Conservation (phyloP, 2,888 invertebrate genomes). For the Cyclophora punctaria region DNA sequence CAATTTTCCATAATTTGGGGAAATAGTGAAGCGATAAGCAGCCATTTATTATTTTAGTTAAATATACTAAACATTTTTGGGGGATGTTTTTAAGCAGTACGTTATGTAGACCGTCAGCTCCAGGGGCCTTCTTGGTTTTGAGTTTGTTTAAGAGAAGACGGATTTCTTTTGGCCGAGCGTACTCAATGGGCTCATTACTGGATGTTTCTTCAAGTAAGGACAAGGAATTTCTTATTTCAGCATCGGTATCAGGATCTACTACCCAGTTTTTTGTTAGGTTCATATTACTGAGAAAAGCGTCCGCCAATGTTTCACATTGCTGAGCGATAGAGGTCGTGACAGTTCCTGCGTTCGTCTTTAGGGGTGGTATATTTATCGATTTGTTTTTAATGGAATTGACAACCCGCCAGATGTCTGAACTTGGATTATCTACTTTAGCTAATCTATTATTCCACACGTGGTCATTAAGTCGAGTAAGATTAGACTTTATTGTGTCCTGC, state of each 20-base stretch:
- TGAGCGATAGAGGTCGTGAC: neutral
- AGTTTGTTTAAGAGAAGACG: neutral
- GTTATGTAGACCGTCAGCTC: neutral
- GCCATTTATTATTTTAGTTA: neutral
- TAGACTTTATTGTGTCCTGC: neutral
- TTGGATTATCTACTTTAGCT: constrained; percentile 1
- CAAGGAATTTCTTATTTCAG: neutral
- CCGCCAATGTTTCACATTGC: neutral
- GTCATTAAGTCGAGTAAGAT: neutral
- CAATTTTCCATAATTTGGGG: constrained; percentile 6
- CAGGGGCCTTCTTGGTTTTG: neutral
- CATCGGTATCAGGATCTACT: neutral
- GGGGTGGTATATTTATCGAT: neutral
- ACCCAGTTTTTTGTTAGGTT: neutral
- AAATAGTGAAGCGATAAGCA: neutral
- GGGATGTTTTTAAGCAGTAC: neutral
- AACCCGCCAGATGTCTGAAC: neutral
- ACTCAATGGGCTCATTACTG: neutral
- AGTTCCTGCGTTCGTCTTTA: neutral
- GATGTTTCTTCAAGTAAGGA: neutral
- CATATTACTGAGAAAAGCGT: neutral
- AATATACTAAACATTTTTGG: neutral
- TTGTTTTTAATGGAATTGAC: neutral
- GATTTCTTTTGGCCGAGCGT: neutral
- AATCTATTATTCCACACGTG: neutral